A percentile compares a stretch with the other conserved stretches of the same genome.
These are phyloP conservation scores for Tupaia chinensis DNA, from an alignment of 2,113 vertebrate genomes.

Conservation along the genomic window DNA sequence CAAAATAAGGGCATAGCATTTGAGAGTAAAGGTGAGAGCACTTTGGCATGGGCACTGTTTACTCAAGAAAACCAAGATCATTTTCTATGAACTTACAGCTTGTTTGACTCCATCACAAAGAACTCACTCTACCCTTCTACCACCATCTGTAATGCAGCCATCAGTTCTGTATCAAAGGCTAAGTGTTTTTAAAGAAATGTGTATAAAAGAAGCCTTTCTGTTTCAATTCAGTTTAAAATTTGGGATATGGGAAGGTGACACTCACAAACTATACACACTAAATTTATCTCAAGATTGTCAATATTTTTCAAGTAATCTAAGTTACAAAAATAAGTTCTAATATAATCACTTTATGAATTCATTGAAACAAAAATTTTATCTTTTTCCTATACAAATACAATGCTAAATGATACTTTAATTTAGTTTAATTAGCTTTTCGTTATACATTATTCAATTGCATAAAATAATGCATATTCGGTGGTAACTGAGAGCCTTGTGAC, in stretches of 20 bases:
- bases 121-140: background rate
- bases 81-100: background rate
- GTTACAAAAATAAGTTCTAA: background rate
- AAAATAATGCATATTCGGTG: background rate
- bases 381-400: background rate
- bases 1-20: background rate
- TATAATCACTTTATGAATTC: conserved; percentile 20
- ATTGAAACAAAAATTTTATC: background rate
- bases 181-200: background rate
- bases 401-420: background rate
- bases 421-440: background rate
- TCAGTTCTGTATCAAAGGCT: background rate
- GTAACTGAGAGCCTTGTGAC: background rate
- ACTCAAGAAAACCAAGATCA: background rate
- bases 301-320: background rate
- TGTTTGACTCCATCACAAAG: background rate
- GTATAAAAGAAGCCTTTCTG: background rate
- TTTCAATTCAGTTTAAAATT: background rate
- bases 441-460: background rate
- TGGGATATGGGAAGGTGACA: background rate
- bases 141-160: background rate
- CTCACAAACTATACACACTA: background rate
- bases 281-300: background rate
- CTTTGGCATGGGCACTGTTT: background rate
- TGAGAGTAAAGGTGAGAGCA: background rate